A percentile compares a stretch with the other conserved stretches of the same genome.
Conservation (phyloP, 2,888 invertebrate genomes). For the Dendrolimus houi region DNA sequence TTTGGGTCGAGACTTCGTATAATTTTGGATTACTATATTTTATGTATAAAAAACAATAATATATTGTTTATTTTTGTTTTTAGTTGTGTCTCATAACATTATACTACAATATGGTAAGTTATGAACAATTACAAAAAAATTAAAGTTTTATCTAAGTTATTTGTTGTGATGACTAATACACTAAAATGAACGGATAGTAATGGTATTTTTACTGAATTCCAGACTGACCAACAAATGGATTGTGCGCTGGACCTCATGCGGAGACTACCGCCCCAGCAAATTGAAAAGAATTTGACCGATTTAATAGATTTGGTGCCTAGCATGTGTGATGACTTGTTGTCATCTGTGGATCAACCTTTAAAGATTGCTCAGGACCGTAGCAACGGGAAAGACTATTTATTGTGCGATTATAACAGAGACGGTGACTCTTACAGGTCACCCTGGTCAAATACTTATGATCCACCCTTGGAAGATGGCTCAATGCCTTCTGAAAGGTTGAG, state of each 20-base stretch:
- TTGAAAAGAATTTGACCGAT: slow-evolving; percentile 98
- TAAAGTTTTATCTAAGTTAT: slow-evolving; percentile 19
- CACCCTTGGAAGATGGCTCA: slow-evolving; percentile 97
- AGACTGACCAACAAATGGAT: slow-evolving; percentile 98
- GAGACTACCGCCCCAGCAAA: slow-evolving; percentile 98
- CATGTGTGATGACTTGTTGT: slow-evolving; percentile 96
- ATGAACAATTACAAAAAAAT: slow-evolving; percentile 6
- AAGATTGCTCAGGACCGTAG: slow-evolving; percentile 97
- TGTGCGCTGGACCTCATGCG: slow-evolving; percentile 99
- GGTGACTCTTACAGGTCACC: slow-evolving; percentile 99
- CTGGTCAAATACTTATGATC: slow-evolving; percentile 99
- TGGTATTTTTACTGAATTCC: slow-evolving; percentile 30
- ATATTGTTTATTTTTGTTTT: slow-evolving; percentile 13
- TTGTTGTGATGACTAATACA: slow-evolving; percentile 71
- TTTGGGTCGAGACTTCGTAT: slow-evolving; percentile 30
- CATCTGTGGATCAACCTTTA: slow-evolving; percentile 98
- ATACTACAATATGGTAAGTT: slow-evolving; percentile 37
- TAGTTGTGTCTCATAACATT: slow-evolving; percentile 15
- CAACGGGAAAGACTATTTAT: slow-evolving; percentile 96
- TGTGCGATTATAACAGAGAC: slow-evolving; percentile 99
- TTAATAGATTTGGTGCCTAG: slow-evolving; percentile 97
- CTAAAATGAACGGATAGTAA: slow-evolving; percentile 27
- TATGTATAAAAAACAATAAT: slow-evolving; percentile 10
- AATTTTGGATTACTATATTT: slow-evolving; percentile 16
- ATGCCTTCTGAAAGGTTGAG: slow-evolving; percentile 98